A percentile compares a stretch with the other conserved stretches of the same genome.
phyloP scores from a whole-genome alignment of 53 echinoderm and acorn worm genomes.

The Antedon mediterranea region DNA sequence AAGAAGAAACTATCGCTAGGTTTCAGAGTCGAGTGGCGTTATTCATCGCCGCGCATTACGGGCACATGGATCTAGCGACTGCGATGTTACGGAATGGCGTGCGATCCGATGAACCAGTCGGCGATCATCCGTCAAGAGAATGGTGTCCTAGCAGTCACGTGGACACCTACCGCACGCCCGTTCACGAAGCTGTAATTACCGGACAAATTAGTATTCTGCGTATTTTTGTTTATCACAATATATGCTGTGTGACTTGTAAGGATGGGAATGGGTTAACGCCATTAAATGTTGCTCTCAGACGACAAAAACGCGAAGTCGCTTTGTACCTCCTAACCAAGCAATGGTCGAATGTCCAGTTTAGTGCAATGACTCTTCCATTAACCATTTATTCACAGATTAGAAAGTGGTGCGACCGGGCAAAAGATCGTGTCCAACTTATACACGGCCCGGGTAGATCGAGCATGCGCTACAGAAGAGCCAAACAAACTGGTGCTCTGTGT shows the following conservation, averaged over 20 bases:
- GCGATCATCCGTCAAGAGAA: constrained; percentile 77
- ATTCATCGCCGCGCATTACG: constrained; percentile 76
- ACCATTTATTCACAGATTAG: constrained; percentile 57
- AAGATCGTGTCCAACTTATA: constrained; percentile 61
- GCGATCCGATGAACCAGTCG: constrained; percentile 69
- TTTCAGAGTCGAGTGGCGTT: constrained; percentile 74
- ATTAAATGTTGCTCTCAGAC: constrained; percentile 60
- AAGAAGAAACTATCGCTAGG: constrained; percentile 50
- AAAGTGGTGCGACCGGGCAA: constrained; percentile 78
- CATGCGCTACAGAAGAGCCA: constrained; percentile 31
- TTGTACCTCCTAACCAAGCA: constrained; percentile 82
- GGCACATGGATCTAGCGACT: constrained; percentile 75
- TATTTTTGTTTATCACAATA: constrained; percentile 77
- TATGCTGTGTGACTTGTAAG: constrained; percentile 75
- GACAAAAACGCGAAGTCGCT: constrained; percentile 71
- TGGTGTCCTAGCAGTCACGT: constrained; percentile 73
- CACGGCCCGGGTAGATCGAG: constrained; percentile 61
- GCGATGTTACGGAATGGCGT: constrained; percentile 54
- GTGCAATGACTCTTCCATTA: constrained; percentile 54
- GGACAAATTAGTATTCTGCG: constrained; percentile 76
- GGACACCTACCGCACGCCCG: constrained; percentile 60
- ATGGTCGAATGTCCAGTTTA: constrained; percentile 84
- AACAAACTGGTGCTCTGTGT: constrained; percentile 41
- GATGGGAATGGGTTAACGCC: constrained; percentile 80
- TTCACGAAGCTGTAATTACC: constrained; percentile 79